These are phyloP conservation scores for Orchesella flavescens DNA, from an alignment of 2,888 invertebrate species.

Conservation along the genomic window DNA sequence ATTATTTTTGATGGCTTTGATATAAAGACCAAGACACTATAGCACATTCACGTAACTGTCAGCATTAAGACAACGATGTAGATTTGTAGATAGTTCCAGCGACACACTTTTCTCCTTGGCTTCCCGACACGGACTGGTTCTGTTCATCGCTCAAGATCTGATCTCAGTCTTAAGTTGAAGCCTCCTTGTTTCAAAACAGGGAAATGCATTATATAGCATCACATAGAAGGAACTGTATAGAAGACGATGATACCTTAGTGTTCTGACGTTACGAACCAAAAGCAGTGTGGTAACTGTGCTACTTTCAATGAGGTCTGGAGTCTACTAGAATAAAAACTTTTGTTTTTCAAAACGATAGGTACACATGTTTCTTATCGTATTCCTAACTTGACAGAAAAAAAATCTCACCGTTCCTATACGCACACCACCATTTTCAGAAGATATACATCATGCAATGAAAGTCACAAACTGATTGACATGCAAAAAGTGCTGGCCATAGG, in stretches of 20 bases:
- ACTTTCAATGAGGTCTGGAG: slow-evolving; percentile 17
- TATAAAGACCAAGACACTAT: neutral
- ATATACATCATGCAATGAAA: slow-evolving; percentile 18
- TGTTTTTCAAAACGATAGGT: slow-evolving; percentile 29
- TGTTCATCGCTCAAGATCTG: too few relatives aligned
- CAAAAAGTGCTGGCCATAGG: slow-evolving; percentile 20
- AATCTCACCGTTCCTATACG: neutral
- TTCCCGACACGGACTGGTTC: too few relatives aligned
- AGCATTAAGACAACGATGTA: neutral
- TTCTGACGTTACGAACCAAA: too few relatives aligned
- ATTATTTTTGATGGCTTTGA: neutral
- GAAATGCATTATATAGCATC: slow-evolving; percentile 1
- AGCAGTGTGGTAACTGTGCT: too few relatives aligned
- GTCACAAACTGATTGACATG: slow-evolving; percentile 30
- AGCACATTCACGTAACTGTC: neutral
- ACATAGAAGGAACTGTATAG: too few relatives aligned
- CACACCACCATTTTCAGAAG: neutral
- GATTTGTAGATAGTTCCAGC: too few relatives aligned
- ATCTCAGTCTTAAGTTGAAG: too few relatives aligned
- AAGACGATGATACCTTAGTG: too few relatives aligned
- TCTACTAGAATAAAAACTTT: slow-evolving; percentile 20
- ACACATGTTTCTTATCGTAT: too few relatives aligned
- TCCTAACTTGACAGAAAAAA: neutral
- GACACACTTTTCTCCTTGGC: too few relatives aligned
- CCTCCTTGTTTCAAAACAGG: slow-evolving; percentile 38